Base-by-base conservation (phyloP, 2,113 vertebrate genomes). In the Nipponia nippon region DNA sequence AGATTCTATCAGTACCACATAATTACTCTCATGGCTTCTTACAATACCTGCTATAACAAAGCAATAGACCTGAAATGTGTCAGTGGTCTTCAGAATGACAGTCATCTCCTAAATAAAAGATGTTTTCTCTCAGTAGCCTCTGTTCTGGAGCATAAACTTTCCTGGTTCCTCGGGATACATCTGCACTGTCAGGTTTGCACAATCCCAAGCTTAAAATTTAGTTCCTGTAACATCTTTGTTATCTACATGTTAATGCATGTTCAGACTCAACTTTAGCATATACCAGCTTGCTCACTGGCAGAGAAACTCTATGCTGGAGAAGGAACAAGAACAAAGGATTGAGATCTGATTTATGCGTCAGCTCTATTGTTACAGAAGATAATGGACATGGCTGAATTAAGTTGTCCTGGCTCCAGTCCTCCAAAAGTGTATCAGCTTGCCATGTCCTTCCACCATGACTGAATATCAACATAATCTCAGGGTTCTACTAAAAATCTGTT, bases 1-100 rank as follows among this genome's bases (percentile, higher is more conserved):
- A 87, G 94, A 97, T 96, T 96, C 87, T 91, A 96, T 94, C 89
- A 93, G 66, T 87, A 78, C 32, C 42, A 75, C 23, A 40, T 94
- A 96, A 89, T 92, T 93, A 89, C 72, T 59, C 59, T 32, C 42
- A 42, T 13, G 27, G 66, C 20, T 96, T 83, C 79, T 72, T 70
- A 93, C 30, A 85, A 53, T 77, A 67, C 18, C 40, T 87, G 56
- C 66, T 90, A 46, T 40, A 85, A 94, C 59, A 89, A 82, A 91
- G 58, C 46, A 80, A 44, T 17, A 89, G 55, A 50, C 19, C 36
- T 79, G 52, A 89, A 94, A 82, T 19, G 61, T 67, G 59, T 83
- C 63, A 42, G 55, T 23, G 78, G 61, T 56, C 73, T 61, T 80
- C 52, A 87, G 34, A 63, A 82, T 32, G 78, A 76, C 34, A 76